Evolutionary conservation across 2,888 invertebrate species (phyloP), one percentile per base, ranked within the genome.

Genomic region (Ashinkailepas kermadecensis): DNA sequence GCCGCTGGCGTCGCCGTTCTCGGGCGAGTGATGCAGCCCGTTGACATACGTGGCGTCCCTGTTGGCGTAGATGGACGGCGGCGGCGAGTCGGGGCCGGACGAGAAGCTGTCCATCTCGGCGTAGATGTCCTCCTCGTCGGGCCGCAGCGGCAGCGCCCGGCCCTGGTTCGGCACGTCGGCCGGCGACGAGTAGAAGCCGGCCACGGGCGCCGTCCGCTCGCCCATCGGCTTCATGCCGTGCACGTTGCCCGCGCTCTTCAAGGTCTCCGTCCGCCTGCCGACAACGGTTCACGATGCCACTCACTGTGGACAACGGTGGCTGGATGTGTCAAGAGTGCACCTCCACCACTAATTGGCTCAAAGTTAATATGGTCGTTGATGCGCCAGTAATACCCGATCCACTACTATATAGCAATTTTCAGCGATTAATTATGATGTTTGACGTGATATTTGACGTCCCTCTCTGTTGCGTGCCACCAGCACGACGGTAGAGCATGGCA

Each of bases 21-120:
- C 18, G 62, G 13, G 3, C 7, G 15, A 13, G 70, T 70, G 25
- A 15, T 70, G 70, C 15, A 70, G 39, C 25, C 70, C 70, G 39
- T 70, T 70, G 39, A 15, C 70, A 7, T 70, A 70, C 39, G 70
- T 70, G 39, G 70, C 70, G 70, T 70, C 70, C 15, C 39, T 12
- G 70, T 70, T 70, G 70, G 70, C 70, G 70, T 70, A 70, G 25
- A 15, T 15, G 39, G 9, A 7, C 39, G 12, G 7, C 70, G 39
- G 39, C 65, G 9, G n/a, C 15, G 67, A 25, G 67, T 70, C 70
- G 13, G 70, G 39, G 7, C 70, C 70, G 7, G 78, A 78, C 9
- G 78, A 78, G 78, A 78, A 78, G 57, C 78, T 78, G 57, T 78
- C 78, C n/a, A 57, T 57, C 78, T 78, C 78, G 54, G 56, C 54